Evolutionary conservation across 2,888 invertebrate genomes (phyloP).

Genomic region (Agonopterix subpropinquella): DNA sequence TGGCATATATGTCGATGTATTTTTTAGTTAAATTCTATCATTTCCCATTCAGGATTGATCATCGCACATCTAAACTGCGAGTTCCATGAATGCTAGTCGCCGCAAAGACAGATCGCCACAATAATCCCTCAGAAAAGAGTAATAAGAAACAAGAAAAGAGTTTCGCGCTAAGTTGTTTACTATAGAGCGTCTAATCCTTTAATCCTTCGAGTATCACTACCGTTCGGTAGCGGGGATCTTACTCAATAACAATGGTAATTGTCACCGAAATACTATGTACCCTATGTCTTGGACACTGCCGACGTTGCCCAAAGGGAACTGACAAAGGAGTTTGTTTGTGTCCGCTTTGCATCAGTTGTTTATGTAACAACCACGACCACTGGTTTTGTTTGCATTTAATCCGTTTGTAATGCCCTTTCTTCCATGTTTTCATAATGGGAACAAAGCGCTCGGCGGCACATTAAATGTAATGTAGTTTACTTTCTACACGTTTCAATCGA

Average conservation of each 20-base stretch:
- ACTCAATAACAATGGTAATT: constrained; percentile 48
- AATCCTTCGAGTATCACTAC: constrained; percentile 62
- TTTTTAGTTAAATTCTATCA: too few relatives aligned
- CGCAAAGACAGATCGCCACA: constrained; percentile 1
- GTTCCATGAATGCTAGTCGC: background rate
- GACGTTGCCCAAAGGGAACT: constrained; percentile 31
- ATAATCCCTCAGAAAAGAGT: constrained; percentile 22
- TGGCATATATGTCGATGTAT: too few relatives aligned
- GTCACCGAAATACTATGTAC: constrained; percentile 48
- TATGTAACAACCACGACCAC: constrained; percentile 53
- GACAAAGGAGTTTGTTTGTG: constrained; percentile 65
- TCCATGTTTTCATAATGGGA: constrained; percentile 46
- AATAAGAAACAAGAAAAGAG: constrained; percentile 30
- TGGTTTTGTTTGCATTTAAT: constrained; percentile 66
- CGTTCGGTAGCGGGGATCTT: constrained; percentile 33
- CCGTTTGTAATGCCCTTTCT: constrained; percentile 61
- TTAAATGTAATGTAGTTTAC: constrained; percentile 19
- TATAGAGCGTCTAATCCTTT: constrained; percentile 51
- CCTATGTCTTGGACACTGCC: constrained; percentile 21
- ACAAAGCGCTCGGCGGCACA: constrained; percentile 30
- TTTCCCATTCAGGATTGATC: too few relatives aligned
- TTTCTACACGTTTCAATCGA: constrained; percentile 5
- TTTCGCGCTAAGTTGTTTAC: constrained; percentile 52
- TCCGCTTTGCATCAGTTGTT: constrained; percentile 60
- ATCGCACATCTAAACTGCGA: too few relatives aligned